Conservation (phyloP, 2,113 vertebrate genomes). For the Grammomys dolichurus region DNA sequence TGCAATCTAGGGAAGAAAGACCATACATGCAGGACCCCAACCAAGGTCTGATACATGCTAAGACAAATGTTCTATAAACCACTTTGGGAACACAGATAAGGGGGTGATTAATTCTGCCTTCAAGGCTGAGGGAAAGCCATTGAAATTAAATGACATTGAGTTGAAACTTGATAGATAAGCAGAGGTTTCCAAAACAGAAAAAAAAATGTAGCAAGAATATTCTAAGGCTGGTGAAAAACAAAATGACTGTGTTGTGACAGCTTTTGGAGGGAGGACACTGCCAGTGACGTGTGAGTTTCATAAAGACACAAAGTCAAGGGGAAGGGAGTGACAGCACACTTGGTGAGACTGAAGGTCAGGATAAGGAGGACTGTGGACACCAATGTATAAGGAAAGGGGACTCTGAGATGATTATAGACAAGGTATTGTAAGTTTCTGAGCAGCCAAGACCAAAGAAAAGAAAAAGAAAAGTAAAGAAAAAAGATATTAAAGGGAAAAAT, state of each 20-base stretch:
- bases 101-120: slow-evolving; percentile 78
- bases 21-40: slow-evolving; percentile 31
- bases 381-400: neutral
- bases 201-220: neutral
- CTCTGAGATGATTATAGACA: neutral
- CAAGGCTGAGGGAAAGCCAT: slow-evolving; percentile 65
- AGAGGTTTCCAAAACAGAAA: slow-evolving; percentile 29
- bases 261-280: neutral
- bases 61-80: slow-evolving; percentile 79
- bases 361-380: neutral
- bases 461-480: neutral
- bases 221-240: neutral
- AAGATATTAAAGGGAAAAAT: neutral
- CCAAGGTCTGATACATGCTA: slow-evolving; percentile 58
- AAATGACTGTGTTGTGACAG: neutral
- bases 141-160: slow-evolving; percentile 72
- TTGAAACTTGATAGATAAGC: slow-evolving; percentile 73
- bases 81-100: slow-evolving; percentile 72
- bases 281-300: neutral
- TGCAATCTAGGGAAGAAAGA: slow-evolving; percentile 13
- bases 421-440: neutral
- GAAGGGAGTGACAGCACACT: neutral
- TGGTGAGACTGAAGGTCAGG: neutral
- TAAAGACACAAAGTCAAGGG: neutral
- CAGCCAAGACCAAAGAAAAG: neutral